phyloP scores from a whole-genome alignment of 2,888 invertebrate genomes.

The Heliconius sara region DNA sequence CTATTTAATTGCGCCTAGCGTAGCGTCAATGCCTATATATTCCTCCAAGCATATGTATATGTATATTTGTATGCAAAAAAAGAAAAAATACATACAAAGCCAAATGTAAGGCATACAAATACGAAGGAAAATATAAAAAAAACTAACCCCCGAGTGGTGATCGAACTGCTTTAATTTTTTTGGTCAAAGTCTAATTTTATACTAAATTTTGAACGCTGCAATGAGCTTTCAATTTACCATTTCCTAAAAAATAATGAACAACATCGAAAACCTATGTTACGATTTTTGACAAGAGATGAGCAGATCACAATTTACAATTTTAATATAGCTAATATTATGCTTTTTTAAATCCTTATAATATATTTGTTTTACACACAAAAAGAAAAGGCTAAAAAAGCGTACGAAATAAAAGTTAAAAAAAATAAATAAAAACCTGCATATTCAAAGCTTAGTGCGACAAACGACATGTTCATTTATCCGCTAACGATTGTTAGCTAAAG shows the following conservation, averaged over 20 bases:
- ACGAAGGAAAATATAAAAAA: too few species aligned
- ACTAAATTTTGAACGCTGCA: constrained; percentile 25
- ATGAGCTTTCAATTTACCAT: constrained; percentile 27
- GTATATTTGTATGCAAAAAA: too few species aligned
- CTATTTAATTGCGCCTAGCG: too few species aligned
- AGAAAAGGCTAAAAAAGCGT: too few species aligned
- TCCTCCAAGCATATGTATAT: too few species aligned
- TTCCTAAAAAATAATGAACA: constrained; percentile 33
- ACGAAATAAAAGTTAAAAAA: not conserved
- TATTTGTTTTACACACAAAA: too few species aligned
- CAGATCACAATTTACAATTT: constrained; percentile 21
- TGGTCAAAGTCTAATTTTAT: not conserved
- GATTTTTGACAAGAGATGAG: constrained; percentile 36
- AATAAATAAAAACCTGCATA: constrained; percentile 35
- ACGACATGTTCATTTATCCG: constrained; percentile 38
- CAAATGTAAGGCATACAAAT: too few species aligned
- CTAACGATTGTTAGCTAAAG: constrained; percentile 39
- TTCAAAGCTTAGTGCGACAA: constrained; percentile 36
- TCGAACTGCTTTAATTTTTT: not conserved
- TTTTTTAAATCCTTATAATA: too few species aligned
- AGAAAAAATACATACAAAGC: too few species aligned
- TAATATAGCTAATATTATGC: too few species aligned
- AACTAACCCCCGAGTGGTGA: too few species aligned
- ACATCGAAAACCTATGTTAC: constrained; percentile 44
- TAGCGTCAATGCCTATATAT: too few species aligned